Base-by-base conservation (phyloP, 2,113 vertebrate genomes). In the Anoplopoma fimbria region DNA sequence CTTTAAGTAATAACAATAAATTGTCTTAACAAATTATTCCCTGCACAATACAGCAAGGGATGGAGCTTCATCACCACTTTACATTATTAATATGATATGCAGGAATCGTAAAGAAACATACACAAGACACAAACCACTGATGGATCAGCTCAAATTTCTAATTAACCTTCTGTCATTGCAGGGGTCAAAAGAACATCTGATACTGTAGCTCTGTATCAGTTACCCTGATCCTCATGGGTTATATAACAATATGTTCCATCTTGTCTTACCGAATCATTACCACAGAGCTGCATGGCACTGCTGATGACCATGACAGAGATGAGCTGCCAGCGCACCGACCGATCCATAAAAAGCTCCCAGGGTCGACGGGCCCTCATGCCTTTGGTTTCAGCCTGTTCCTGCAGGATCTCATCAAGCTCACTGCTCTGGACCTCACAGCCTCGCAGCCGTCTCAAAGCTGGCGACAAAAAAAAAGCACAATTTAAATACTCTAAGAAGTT, bases 241-340 rank as follows among this genome's bases (percentile, higher is more conserved):
- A 55, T 4, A 36, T 31, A 31, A 58, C 42, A 42, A 42, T 15
- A 14, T 57, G 33, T 70, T 17, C 68, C n/a, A 53, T 25, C 23
- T 53, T 8, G 67, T 33, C 97, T 95, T 75, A 97, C 96, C 57
- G 95, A 95, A 83, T 98, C 96, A 0, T 97, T 98, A 2, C 97
- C 96, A 1, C 97, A 98, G 70, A 99, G 96, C 90, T 98, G 96
- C 96, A 97, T 95, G 90, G 97, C 96, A 0, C 97, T 96, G 95
- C 96, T 96, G 88, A 97, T 91, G 64, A 97, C 87, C 2, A 97
- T 49, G 31, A 97, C 87, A 14, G 95, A 94, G 38, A 93, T 79
- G 85, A 97, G 93, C 92, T 97, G 97, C 95, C 96, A 94, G 86
- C 96, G 94, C 63, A 97, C 72, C 0, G 92, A 79, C 1, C 68